Percentiles rank a stretch among this genome's conserved stretches.
These are phyloP conservation scores for Rhabditophanes sp. DNA, from an alignment of 2,888 invertebrate species.

Conservation along the genomic window DNA sequence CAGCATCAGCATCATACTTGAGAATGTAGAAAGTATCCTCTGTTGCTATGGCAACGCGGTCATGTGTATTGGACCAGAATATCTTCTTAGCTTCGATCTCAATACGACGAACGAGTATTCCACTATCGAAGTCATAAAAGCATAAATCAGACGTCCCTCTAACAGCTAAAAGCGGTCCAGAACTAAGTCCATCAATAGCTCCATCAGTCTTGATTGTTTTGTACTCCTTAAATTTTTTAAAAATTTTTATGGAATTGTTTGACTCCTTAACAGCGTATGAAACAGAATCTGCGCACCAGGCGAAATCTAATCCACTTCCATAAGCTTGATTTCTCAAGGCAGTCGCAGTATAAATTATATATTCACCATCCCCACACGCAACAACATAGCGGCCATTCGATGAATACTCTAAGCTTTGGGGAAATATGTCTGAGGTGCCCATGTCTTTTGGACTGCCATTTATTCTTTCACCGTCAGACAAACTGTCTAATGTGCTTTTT, in stretches of 20 bases:
- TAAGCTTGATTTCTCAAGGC: slow-evolving; percentile 94
- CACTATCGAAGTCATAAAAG: slow-evolving; percentile 96
- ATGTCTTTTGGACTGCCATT: slow-evolving; percentile 90
- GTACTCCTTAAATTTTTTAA: slow-evolving; percentile 75
- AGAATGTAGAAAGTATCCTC: slow-evolving; percentile 87
- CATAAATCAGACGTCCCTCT: slow-evolving; percentile 46
- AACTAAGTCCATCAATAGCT: slow-evolving; percentile 60
- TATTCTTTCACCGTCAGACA: slow-evolving; percentile 67
- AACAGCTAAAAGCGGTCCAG: slow-evolving; percentile 63
- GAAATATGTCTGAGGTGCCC: slow-evolving; percentile 97
- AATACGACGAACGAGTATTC: slow-evolving; percentile 77
- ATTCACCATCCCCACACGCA: slow-evolving; percentile 97
- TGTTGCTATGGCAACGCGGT: slow-evolving; percentile 65
- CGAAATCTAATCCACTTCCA: slow-evolving; percentile 74
- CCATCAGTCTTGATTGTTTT: not conserved
- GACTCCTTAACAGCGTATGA: slow-evolving; percentile 67
- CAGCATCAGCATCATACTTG: slow-evolving; percentile 66
- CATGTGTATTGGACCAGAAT: slow-evolving; percentile 70
- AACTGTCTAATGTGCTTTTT: slow-evolving; percentile 19
- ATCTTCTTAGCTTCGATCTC: slow-evolving; percentile 76
- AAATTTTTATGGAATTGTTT: slow-evolving; percentile 73
- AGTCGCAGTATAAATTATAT: slow-evolving; percentile 98
- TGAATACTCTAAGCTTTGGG: slow-evolving; percentile 92
- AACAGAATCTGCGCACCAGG: slow-evolving; percentile 90
- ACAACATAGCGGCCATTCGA: slow-evolving; percentile 83